Evolutionary conservation across 2,888 invertebrate species (phyloP).

Genomic region (Lymantria monacha): DNA sequence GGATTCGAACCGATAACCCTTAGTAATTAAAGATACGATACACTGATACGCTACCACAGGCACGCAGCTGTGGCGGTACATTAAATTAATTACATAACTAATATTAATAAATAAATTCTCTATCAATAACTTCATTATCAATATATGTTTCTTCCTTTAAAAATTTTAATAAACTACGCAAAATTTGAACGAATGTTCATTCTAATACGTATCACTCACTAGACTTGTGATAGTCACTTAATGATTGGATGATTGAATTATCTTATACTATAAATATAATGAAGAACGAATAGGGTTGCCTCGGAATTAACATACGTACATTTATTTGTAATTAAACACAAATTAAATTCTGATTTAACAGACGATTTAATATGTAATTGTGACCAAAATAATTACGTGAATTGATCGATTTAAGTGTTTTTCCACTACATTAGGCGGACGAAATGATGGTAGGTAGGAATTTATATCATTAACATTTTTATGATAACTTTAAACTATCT

Average conservation of each 20-base stretch:
- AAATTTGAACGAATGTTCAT: neutral
- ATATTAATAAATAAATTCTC: neutral
- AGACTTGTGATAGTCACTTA: slow-evolving; percentile 62
- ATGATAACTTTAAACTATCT: too few species aligned
- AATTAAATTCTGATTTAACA: too few species aligned
- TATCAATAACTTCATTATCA: neutral
- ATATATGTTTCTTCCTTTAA: neutral
- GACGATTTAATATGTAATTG: too few species aligned
- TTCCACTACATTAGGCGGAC: too few species aligned
- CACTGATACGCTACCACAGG: too few species aligned
- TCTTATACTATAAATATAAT: slow-evolving; percentile 49
- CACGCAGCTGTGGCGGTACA: neutral
- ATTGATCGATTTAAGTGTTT: too few species aligned
- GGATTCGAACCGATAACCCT: neutral
- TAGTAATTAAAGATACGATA: neutral
- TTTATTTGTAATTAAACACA: too few species aligned
- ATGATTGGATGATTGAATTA: slow-evolving; percentile 54
- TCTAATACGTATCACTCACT: slow-evolving; percentile 24
- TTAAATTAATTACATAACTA: neutral
- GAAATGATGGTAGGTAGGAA: too few species aligned
- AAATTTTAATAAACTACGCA: neutral
- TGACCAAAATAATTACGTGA: too few species aligned
- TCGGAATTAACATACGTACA: slow-evolving; percentile 17
- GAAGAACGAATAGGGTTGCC: slow-evolving; percentile 22
- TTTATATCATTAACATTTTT: too few species aligned